Evolutionary conservation across 2,888 invertebrate species (phyloP).

Genomic region (Leucania comma): DNA sequence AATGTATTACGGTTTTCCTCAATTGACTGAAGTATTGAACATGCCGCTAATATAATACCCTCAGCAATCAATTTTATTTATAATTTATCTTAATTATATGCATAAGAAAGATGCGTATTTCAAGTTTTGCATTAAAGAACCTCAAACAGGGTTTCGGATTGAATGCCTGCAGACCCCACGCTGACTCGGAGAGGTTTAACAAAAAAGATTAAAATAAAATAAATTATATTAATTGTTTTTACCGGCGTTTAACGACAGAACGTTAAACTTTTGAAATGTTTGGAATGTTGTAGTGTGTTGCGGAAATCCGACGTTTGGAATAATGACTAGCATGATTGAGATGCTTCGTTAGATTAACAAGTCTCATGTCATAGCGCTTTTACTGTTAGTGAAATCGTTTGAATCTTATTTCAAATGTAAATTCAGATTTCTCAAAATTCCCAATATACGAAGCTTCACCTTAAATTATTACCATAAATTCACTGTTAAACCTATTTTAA

Average conservation of each 20-base stretch:
- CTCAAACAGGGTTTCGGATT: slow-evolving; percentile 40
- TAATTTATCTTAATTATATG: slow-evolving; percentile 64
- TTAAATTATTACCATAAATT: slow-evolving; percentile 42
- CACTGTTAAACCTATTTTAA: slow-evolving; percentile 51
- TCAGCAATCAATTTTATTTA: slow-evolving; percentile 47
- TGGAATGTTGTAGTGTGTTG: slow-evolving; percentile 26
- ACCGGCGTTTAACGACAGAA: slow-evolving; percentile 39
- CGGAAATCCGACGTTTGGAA: slow-evolving; percentile 9
- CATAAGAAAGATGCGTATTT: slow-evolving; percentile 58
- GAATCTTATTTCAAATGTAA: slow-evolving; percentile 2
- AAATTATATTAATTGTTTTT: slow-evolving; percentile 60
- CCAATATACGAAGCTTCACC: slow-evolving; percentile 19
- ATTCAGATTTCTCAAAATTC: slow-evolving; percentile 1
- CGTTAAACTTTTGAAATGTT: slow-evolving; percentile 43
- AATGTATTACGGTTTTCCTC: slow-evolving; percentile 12
- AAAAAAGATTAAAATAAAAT: slow-evolving; percentile 55
- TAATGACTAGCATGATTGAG: neutral
- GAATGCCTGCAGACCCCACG: slow-evolving; percentile 56
- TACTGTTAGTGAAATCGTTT: neutral
- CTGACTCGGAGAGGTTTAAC: slow-evolving; percentile 48
- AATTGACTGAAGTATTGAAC: slow-evolving; percentile 1
- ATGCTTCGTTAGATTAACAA: neutral
- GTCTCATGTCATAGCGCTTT: neutral
- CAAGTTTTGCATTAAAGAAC: slow-evolving; percentile 60
- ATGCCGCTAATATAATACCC: slow-evolving; percentile 31